Conservation (phyloP, 2,888 invertebrate species). For the Esperia sulphurella region DNA sequence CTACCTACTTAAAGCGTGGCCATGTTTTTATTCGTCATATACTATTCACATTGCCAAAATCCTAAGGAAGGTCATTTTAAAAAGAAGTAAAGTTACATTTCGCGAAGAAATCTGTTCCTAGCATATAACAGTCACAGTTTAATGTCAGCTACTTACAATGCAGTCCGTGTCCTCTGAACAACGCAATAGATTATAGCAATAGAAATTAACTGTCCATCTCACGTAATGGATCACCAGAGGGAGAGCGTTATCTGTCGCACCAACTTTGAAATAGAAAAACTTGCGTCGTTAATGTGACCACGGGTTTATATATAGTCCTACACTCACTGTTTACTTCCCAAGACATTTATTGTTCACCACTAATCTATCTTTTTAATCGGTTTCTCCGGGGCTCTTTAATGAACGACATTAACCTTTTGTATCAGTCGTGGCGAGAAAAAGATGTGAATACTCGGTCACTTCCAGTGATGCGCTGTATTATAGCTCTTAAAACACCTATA, state of each 20-base stretch:
- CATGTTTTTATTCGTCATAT: too few species aligned
- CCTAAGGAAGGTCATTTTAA: too few species aligned
- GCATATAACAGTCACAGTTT: too few species aligned
- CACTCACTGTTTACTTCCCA: slow-evolving; percentile 2
- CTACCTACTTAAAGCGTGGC: too few species aligned
- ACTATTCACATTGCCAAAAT: too few species aligned
- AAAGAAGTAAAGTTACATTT: too few species aligned
- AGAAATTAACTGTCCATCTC: slow-evolving; percentile 19
- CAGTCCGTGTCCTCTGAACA: too few species aligned
- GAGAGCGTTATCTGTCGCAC: slow-evolving; percentile 24
- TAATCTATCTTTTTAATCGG: neutral
- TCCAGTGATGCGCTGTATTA: neutral
- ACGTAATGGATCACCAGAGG: slow-evolving; percentile 24
- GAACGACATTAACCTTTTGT: neutral
- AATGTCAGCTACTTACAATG: too few species aligned
- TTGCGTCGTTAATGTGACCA: slow-evolving; percentile 48
- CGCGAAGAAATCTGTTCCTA: too few species aligned
- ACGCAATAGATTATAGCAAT: neutral
- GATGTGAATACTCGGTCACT: neutral
- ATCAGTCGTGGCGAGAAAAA: neutral
- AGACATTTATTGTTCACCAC: neutral
- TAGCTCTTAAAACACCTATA: neutral
- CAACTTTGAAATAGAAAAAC: slow-evolving; percentile 55
- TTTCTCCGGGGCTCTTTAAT: neutral
- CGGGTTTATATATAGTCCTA: slow-evolving; percentile 18